Percentiles rank a stretch among this genome's conserved stretches.
Conservation (phyloP, 1,140 invertebrate species). For the Sarcophaga peregrina region DNA sequence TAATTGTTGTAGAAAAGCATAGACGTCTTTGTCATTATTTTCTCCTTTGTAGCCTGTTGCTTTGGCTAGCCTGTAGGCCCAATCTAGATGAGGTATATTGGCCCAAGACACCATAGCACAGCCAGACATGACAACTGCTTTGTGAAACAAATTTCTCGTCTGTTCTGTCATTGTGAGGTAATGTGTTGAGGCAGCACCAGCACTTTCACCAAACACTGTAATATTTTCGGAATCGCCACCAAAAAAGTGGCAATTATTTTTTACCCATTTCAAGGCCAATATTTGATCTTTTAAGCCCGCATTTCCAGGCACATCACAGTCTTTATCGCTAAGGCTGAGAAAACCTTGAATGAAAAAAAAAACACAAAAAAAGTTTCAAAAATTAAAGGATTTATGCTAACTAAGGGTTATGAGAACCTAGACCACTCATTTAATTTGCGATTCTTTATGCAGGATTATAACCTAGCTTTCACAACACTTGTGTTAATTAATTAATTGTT, state of each 20-base stretch:
- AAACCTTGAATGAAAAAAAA: conserved; percentile 49
- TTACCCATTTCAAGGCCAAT: conserved; percentile 74
- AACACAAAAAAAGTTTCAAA: not conserved
- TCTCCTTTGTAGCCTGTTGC: conserved; percentile 58
- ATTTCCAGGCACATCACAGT: conserved; percentile 70
- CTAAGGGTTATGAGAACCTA: too few relatives aligned
- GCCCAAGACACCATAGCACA: conserved; percentile 60
- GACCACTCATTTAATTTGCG: too few relatives aligned
- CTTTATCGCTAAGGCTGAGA: conserved; percentile 61
- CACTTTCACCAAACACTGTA: conserved; percentile 68
- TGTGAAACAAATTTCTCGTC: conserved; percentile 66
- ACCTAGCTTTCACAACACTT: too few relatives aligned
- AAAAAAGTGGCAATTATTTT: conserved; percentile 72
- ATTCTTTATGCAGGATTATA: too few relatives aligned
- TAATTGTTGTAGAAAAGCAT: conserved; percentile 53
- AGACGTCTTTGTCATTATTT: conserved; percentile 52
- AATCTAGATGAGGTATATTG: conserved; percentile 56
- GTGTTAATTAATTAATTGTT: too few relatives aligned
- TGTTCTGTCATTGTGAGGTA: conserved; percentile 72
- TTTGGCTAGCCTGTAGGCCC: conserved; percentile 61
- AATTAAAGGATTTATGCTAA: not conserved
- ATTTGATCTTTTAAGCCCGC: conserved; percentile 74
- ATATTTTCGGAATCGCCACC: conserved; percentile 69
- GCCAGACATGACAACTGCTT: conserved; percentile 66
- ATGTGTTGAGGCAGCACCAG: conserved; percentile 68